phyloP scores from a whole-genome alignment of 2,888 invertebrate species.

The Ischnus inquisitorius region DNA sequence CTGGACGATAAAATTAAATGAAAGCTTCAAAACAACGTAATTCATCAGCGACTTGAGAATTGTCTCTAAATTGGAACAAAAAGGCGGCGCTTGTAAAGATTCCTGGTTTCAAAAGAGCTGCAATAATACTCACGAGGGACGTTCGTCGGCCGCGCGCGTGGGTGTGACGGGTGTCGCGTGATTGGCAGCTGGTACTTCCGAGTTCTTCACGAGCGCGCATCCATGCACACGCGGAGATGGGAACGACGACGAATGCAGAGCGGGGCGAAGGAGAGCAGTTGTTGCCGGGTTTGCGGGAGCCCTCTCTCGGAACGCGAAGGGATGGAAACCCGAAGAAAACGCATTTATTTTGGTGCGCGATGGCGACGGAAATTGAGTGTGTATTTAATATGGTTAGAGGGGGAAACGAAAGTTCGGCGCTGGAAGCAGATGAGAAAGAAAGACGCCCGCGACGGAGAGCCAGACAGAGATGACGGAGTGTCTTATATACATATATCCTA shows the following conservation, averaged over 20 bases:
- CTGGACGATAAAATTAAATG: background rate
- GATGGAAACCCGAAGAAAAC: conserved; percentile 56
- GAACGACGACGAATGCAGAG: conserved; percentile 42
- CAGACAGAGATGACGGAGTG: conserved; percentile 44
- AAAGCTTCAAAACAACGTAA: background rate
- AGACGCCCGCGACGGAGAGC: background rate
- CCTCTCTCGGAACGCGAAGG: conserved; percentile 53
- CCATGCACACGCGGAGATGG: conserved; percentile 31
- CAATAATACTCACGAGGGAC: conserved; percentile 47
- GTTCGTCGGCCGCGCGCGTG: conserved; percentile 71
- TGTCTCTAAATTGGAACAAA: background rate
- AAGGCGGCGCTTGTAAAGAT: background rate
- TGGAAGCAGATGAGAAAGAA: conserved; percentile 10
- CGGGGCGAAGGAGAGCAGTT: conserved; percentile 15
- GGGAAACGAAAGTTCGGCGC: background rate
- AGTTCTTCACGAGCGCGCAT: conserved; percentile 55
- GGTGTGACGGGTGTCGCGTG: conserved; percentile 70
- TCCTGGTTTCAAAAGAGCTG: conserved; percentile 68
- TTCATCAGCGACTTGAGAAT: background rate
- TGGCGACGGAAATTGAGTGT: conserved; percentile 73
- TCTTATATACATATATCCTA: background rate
- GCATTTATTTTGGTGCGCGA: conserved; percentile 70
- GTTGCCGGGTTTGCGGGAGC: conserved; percentile 59
- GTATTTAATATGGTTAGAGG: conserved; percentile 33
- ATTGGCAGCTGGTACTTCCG: conserved; percentile 76